phyloP scores from a whole-genome alignment of 2,797 vertebrate species.

The Epinephelus malabaricus region DNA sequence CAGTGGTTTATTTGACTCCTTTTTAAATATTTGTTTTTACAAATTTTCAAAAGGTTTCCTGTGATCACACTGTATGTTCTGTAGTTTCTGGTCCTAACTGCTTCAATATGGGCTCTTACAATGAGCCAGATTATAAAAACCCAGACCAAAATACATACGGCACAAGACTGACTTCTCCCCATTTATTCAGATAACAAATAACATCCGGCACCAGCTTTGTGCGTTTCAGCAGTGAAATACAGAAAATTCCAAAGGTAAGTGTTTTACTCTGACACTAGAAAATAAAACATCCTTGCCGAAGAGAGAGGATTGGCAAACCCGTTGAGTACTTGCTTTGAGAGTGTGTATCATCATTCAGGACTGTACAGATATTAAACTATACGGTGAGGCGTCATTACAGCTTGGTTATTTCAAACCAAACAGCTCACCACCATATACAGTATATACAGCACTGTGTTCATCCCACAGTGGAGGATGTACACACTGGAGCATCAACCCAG shows the following conservation, averaged over 20 bases:
- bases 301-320: constrained; percentile 45
- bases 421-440: constrained; percentile 21
- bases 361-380: constrained; percentile 38
- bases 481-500: constrained; percentile 38
- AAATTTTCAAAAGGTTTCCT: neutral
- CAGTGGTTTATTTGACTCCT: neutral
- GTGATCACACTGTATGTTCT: too few species aligned
- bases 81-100: neutral
- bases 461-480: constrained; percentile 51
- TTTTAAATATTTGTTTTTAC: neutral
- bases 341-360: constrained; percentile 16
- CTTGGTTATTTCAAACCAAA: constrained; percentile 15
- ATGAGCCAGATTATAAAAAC: constrained; percentile 7
- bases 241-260: constrained; percentile 41
- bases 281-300: constrained; percentile 49
- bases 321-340: constrained; percentile 6
- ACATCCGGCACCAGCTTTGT: constrained; percentile 73
- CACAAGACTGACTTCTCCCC: constrained; percentile 60
- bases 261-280: constrained; percentile 47
- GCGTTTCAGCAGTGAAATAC: constrained; percentile 74
- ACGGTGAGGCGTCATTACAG: constrained; percentile 20
- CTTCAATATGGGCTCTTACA: constrained; percentile 12
- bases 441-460: constrained; percentile 49
- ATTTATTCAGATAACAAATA: constrained; percentile 76
- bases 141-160: constrained; percentile 37